phyloP scores from a whole-genome alignment of 2,113 vertebrate genomes.

The Thinocorus orbignyianus region DNA sequence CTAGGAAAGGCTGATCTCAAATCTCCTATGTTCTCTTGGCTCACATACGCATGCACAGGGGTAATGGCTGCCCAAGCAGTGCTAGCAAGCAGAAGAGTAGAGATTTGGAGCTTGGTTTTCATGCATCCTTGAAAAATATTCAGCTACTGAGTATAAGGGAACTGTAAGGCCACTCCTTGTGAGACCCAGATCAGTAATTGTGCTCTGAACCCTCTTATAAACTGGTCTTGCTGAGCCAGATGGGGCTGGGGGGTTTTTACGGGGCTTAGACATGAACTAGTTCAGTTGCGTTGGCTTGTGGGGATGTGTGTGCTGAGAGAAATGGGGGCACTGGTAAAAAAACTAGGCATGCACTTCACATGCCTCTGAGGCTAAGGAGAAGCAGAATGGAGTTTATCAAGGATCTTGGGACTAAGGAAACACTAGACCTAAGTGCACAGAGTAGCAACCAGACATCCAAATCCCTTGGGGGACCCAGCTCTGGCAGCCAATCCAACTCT shows the following conservation, averaged over 20 bases:
- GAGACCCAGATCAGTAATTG: background rate
- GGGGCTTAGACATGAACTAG: fast-evolving
- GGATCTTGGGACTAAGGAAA: background rate
- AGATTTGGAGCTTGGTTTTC: background rate
- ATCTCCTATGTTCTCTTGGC: background rate
- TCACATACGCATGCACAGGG: fast-evolving
- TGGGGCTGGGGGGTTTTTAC: background rate
- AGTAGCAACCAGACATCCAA: background rate
- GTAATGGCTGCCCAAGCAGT: background rate
- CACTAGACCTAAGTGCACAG: background rate
- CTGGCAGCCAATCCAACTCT: background rate
- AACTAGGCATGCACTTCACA: background rate
- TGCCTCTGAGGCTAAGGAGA: background rate
- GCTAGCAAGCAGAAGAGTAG: background rate
- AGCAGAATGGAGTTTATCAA: background rate
- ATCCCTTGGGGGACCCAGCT: background rate
- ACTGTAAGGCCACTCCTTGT: background rate
- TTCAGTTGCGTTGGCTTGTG: background rate
- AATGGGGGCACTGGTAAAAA: background rate
- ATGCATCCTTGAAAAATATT: background rate
- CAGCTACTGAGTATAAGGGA: background rate
- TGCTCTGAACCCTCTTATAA: background rate
- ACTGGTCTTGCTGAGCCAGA: background rate
- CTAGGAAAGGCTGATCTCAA: background rate
- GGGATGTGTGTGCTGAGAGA: background rate